These are phyloP conservation scores for Lepidocyrtoides sp. DNA, from an alignment of 2,888 invertebrate genomes.

Conservation along the genomic window DNA sequence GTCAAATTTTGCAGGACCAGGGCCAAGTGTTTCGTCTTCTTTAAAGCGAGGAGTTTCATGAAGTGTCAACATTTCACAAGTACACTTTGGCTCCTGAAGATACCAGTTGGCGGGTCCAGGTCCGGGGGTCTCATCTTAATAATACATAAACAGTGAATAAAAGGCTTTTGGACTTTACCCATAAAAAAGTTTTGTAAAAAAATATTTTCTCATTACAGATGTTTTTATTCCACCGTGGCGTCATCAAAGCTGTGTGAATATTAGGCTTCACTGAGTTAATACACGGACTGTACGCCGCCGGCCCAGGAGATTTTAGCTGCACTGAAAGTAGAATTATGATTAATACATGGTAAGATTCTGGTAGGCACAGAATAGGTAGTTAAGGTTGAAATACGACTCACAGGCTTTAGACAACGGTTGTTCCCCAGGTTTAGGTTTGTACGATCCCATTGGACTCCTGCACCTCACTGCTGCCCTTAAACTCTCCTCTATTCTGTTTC, in stretches of 20 bases:
- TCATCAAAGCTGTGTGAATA: slow-evolving; percentile 48
- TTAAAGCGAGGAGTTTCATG: slow-evolving; percentile 66
- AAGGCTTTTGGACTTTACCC: background rate
- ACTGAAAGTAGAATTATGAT: no score
- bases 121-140: slow-evolving; percentile 72
- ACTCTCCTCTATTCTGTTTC: slow-evolving; percentile 67
- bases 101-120: slow-evolving; percentile 71
- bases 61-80: slow-evolving; percentile 45
- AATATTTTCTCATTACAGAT: slow-evolving; percentile 66
- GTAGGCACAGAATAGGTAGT: no score
- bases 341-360: no score
- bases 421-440: slow-evolving; percentile 57
- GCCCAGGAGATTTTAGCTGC: slow-evolving; percentile 68
- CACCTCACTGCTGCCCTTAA: slow-evolving; percentile 60
- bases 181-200: no score
- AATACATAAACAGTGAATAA: background rate
- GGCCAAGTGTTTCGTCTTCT: slow-evolving; percentile 65
- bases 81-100: slow-evolving; percentile 44
- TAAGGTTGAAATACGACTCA: slow-evolving; percentile 21
- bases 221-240: slow-evolving; percentile 68
- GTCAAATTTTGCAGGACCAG: slow-evolving; percentile 68
- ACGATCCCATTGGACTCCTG: slow-evolving; percentile 76
- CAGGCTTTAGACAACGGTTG: slow-evolving; percentile 72
- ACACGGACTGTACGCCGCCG: slow-evolving; percentile 73
- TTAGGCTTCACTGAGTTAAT: slow-evolving; percentile 50